These are phyloP conservation scores for Meteorus cinctellus DNA, from an alignment of 2,888 invertebrate genomes.

Conservation along the genomic window DNA sequence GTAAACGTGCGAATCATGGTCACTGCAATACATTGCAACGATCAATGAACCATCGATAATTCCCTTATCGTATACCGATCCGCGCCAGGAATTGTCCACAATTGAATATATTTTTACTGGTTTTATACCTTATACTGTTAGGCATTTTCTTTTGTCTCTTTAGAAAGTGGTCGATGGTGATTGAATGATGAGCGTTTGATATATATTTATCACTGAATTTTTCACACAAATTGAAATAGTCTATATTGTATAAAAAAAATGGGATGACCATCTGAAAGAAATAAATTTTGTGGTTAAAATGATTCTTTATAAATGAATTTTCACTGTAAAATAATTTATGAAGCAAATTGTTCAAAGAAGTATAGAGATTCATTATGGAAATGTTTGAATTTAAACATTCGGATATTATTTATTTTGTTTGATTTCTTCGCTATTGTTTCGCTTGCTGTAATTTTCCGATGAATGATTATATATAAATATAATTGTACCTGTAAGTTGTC, in stretches of 20 bases:
- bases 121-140: not conserved
- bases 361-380: no score
- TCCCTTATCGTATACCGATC: slow-evolving; percentile 39
- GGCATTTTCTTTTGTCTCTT: not conserved
- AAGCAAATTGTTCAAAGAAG: no score
- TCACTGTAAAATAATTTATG: no score
- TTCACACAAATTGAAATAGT: not conserved
- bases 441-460: not conserved
- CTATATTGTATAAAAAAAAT: no score
- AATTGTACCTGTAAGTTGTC: slow-evolving; percentile 20
- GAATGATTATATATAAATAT: not conserved
- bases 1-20: slow-evolving; percentile 35
- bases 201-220: not conserved
- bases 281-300: no score
- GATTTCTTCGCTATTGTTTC: no score
- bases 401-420: no score
- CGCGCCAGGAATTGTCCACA: slow-evolving; percentile 42
- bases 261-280: no score
- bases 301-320: no score
- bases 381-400: no score
- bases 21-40: slow-evolving; percentile 31
- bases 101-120: slow-evolving; percentile 39
- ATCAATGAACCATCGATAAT: slow-evolving; percentile 1
- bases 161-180: slow-evolving; percentile 1
- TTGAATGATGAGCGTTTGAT: slow-evolving; percentile 1